phyloP scores from a whole-genome alignment of 2,113 vertebrate species.

The Sciurus niger region DNA sequence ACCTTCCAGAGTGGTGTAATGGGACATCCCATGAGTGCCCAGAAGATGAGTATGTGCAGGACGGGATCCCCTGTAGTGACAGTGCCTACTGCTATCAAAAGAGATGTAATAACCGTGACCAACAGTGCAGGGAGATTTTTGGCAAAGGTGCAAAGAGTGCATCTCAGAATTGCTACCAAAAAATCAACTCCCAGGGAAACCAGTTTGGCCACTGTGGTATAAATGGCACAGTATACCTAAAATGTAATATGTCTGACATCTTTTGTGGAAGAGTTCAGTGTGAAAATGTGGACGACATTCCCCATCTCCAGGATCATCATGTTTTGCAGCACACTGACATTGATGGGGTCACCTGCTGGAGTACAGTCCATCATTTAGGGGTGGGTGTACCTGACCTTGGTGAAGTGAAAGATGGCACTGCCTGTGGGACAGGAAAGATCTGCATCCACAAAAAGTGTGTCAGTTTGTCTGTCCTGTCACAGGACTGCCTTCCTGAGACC shows the following conservation, averaged over 20 bases:
- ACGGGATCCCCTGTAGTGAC: slow-evolving; percentile 66
- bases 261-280: slow-evolving; percentile 81
- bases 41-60: slow-evolving; percentile 75
- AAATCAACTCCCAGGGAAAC: slow-evolving; percentile 77
- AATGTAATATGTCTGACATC: slow-evolving; percentile 62
- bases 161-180: slow-evolving; percentile 71
- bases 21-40: slow-evolving; percentile 79
- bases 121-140: slow-evolving; percentile 78
- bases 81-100: slow-evolving; percentile 73
- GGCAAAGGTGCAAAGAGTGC: slow-evolving; percentile 75
- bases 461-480: slow-evolving; percentile 55
- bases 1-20: slow-evolving; percentile 81
- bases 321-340: not conserved
- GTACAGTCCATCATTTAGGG: not conserved
- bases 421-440: slow-evolving; percentile 72
- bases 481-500: slow-evolving; percentile 61
- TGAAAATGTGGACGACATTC: slow-evolving; percentile 60
- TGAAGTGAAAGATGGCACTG: slow-evolving; percentile 74
- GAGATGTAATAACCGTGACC: slow-evolving; percentile 64
- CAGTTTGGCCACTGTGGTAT: slow-evolving; percentile 78
- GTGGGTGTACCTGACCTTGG: not conserved
- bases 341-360: slow-evolving; percentile 49
- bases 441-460: slow-evolving; percentile 74
- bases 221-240: slow-evolving; percentile 40
- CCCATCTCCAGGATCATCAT: not conserved